phyloP scores from a whole-genome alignment of 2,113 vertebrate genomes.

The Sylvicapra grimmia region DNA sequence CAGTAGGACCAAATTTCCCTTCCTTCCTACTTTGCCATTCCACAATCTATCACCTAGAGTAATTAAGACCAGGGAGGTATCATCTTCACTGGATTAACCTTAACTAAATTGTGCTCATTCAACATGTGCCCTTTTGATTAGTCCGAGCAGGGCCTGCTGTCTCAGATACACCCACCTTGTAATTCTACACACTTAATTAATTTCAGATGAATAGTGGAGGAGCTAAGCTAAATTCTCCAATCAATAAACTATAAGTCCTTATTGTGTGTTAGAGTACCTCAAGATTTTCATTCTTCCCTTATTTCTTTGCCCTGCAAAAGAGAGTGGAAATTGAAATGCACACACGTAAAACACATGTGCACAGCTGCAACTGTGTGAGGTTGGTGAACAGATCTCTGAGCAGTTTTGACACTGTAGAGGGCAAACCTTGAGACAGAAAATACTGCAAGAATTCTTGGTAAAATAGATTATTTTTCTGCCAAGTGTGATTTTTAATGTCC shows the following conservation, averaged over 20 bases:
- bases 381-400: not conserved
- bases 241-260: conserved; percentile 80
- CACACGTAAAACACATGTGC: not conserved
- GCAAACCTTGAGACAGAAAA: not conserved
- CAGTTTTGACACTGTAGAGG: not conserved
- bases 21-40: conserved; percentile 87
- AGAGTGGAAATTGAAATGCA: not conserved
- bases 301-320: conserved; percentile 45
- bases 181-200: conserved; percentile 89
- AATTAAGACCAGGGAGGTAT: conserved; percentile 86
- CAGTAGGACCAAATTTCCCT: conserved; percentile 84
- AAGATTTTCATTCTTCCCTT: conserved; percentile 66
- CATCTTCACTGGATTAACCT: conserved; percentile 90
- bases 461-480: conserved; percentile 47
- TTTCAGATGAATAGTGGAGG: conserved; percentile 85
- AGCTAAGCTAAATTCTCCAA: conserved; percentile 78
- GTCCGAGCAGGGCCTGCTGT: conserved; percentile 82
- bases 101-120: conserved; percentile 87
- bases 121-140: conserved; percentile 90
- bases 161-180: conserved; percentile 84
- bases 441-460: not conserved
- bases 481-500: conserved; percentile 34
- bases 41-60: conserved; percentile 86
- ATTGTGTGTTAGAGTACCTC: conserved; percentile 73
- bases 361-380: not conserved